Base-by-base conservation (phyloP, 2,888 invertebrate species). In the Vandiemenella viatica region DNA sequence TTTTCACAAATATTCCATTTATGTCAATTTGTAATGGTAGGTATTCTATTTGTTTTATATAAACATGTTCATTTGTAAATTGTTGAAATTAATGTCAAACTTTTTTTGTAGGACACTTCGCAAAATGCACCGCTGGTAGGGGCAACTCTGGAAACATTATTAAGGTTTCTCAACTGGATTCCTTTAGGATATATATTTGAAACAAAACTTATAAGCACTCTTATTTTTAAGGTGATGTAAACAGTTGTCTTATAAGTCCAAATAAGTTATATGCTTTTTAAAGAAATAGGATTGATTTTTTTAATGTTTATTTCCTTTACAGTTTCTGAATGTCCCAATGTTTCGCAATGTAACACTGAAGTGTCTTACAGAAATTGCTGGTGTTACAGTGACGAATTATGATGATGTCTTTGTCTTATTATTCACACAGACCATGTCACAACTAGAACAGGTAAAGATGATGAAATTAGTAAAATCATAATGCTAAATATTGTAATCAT, bases 101-200 rank as follows among this genome's bases (percentile, higher is more conserved):
- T 53, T 49, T 50, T 50, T 51, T 61, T 64, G 18, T 58, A 75
- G 74, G 95, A 97, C 63, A 93, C 90, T 68, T 97, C 97, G 13
- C 90, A 93, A 70, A 97, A 96, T 74, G 92, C 95, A 43, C 86
- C 90, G 40, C 74, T 98, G 52, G 95, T 99, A 49, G 90, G 89
- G 61, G 86, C 93, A 4, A 99, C 97, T 1, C 74, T 98, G 56
- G 93, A 97, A 65, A 99, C 98, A 3, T 73, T 98, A 49, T 72
- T 98, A 57, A 78, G 93, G 65, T 98, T 99, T 73, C 75, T 99
- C 38, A 97, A 96, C 65, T 98, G 98, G 98, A 97, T 99, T 62
- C 98, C 98, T n/a, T 75, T 98, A 54, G 98, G 98, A 10, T 98
- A 98, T 67, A 97, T 99, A 65, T 99, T 98, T 73, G 97, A 99